Evolutionary conservation across 2,113 vertebrate genomes (phyloP), one percentile per base, ranked within the genome.

Genomic region (Apus apus): DNA sequence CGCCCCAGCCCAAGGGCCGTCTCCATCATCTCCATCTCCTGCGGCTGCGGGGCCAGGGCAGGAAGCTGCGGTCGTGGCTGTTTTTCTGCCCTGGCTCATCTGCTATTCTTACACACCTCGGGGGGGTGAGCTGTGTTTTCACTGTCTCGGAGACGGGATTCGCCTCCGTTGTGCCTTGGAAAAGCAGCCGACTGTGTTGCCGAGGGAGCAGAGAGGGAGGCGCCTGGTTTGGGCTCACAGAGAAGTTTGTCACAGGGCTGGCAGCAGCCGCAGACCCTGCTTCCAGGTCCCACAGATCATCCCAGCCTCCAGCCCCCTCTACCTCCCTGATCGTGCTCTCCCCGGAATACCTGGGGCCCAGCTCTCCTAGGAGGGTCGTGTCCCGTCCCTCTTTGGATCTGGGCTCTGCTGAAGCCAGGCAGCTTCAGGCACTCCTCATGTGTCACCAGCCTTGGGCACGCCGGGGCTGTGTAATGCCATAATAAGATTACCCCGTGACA

Each of bases 401-500:
- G 34, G 72, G 34, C 15, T 85, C n/a, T 71, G 61, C 61, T 4
- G 0, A 51, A 85, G n/a, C 36, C 51, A 29, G n/a, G 51, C 38
- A 16, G 2, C 32, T 30, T 11, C 48, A 25, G 57, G 11, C 4
- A 2, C 23, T 45, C 79, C 50, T 26, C 38, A 1, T 27, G 71
- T n/a, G 48, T 40, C 85, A 2, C 45, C 81, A 45, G 73, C 73
- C 78, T 3, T 2, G 54, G 73, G 57, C 94, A 26, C 6, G 0
- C 7, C 1, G 2, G 40, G 10, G 40, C 74, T 14, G 43, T 25
- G 79, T 95, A 95, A 93, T 56, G 75, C 87, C 23, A 0, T 96
- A 97, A 96, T 61, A 4, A 67, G 96, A 96, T 96, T 97, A 96
- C 34, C 29, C 85, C 56, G 79, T 21, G 82, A 85, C 82, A 64